Evolutionary conservation across 2,113 vertebrate genomes (phyloP).

Genomic region (Crotophaga sulcirostris): DNA sequence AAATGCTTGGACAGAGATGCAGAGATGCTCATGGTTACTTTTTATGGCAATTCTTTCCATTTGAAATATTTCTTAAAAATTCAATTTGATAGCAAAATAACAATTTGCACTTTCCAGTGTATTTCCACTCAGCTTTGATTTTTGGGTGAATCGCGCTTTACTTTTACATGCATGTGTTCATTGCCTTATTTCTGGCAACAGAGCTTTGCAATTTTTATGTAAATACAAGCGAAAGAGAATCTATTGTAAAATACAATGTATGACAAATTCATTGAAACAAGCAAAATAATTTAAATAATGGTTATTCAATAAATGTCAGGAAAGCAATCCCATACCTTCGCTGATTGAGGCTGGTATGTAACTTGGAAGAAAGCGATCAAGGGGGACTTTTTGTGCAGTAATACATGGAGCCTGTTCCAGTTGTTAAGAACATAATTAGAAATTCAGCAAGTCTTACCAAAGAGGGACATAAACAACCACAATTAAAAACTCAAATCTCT

Average conservation of each 20-base stretch:
- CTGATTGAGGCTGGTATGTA: not conserved
- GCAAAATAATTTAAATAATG: constrained; percentile 43
- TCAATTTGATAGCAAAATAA: not conserved
- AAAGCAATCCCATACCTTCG: constrained; percentile 13
- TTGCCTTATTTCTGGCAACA: constrained; percentile 13
- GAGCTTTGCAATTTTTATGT: constrained; percentile 7
- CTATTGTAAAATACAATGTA: constrained; percentile 28
- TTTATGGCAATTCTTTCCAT: not conserved
- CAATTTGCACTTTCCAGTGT: not conserved
- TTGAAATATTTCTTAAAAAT: not conserved
- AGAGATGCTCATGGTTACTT: not conserved
- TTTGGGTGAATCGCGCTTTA: not conserved
- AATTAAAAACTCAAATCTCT: not conserved
- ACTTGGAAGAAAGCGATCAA: constrained; percentile 1
- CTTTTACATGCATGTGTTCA: not conserved
- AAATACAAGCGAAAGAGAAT: not conserved
- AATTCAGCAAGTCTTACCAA: not conserved
- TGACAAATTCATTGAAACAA: constrained; percentile 32
- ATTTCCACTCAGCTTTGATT: not conserved
- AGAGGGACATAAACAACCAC: not conserved
- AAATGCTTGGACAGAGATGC: not conserved
- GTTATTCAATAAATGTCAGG: constrained; percentile 27
- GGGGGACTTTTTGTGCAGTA: not conserved
- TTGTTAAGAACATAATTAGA: constrained; percentile 39
- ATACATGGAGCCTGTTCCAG: not conserved